Base-by-base conservation (phyloP, 2,113 vertebrate genomes). In the Sisor rabdophorus region DNA sequence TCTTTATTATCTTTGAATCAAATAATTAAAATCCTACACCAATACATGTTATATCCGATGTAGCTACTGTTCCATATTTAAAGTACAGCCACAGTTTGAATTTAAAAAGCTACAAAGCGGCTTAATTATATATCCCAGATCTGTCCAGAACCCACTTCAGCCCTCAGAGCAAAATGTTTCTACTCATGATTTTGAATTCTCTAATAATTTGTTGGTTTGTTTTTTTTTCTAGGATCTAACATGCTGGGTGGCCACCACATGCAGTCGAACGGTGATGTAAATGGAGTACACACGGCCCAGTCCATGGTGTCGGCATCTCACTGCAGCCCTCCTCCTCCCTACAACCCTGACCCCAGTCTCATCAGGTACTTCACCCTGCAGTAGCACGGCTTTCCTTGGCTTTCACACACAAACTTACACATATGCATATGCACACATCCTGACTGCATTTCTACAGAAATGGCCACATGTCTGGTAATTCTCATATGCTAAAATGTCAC, bases 281-380 rank as follows among this genome's bases (percentile, higher is more conserved):
- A 94, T 0, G 93, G 96, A 2, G 91, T 90, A 52, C 97, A 97
- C 84, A 75, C 92, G 0, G 91, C 93, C 22, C 97, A 99, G 90
- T 84, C 95, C 71, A 91, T 98, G 94, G 92, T 95, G 82, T 94
- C 95, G 0, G 93, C 96, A 22, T 94, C 97, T 0, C 97, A 99
- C 87, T 99, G 95, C 90, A 96, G 93, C 26, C 95, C 96, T 0
- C 96, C 97, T 11, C 97, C 97, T 4, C 93, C 95, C 58, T 99
- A 99, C 92, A 97, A 94, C 69, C 95, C 97, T 0, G 97, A 99
- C 87, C 95, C 97, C 90, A 94, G 94, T 92, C 95, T 98, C 0
- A 91, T 98, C 93, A 99, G 96, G 97, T 99, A 92, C 87, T 89
- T 91, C 87, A 90, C 91, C 83, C 89, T 93, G 87, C 91, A 91